phyloP scores from a whole-genome alignment of 1,140 invertebrate species.

The Zaprionus ghesquierei region DNA sequence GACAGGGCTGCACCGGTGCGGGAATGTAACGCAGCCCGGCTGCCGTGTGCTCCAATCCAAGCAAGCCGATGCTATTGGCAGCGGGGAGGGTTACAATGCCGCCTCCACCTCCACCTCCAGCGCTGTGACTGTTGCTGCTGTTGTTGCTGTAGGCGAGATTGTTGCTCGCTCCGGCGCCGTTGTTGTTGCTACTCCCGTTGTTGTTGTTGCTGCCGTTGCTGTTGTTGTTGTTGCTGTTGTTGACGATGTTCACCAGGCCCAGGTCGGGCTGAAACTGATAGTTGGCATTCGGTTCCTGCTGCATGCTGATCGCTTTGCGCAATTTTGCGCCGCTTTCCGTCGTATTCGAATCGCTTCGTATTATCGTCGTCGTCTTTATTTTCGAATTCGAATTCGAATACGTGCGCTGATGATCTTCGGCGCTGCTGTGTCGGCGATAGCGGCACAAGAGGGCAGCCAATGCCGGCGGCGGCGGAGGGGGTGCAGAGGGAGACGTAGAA shows the following conservation, averaged over 20 bases:
- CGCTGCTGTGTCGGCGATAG: conserved; percentile 68
- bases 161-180: not conserved
- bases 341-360: conserved; percentile 23
- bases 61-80: conserved; percentile 48
- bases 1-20: conserved; percentile 40
- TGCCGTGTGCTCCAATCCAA: conserved; percentile 67
- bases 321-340: conserved; percentile 33
- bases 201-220: conserved; percentile 29
- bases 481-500: not conserved
- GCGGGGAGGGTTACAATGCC: conserved; percentile 65
- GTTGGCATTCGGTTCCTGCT: conserved; percentile 82
- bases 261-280: conserved; percentile 82
- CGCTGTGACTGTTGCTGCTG: conserved; percentile 11
- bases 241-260: conserved; percentile 81
- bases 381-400: conserved; percentile 32
- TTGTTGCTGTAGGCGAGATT: conserved; percentile 1
- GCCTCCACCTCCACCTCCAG: conserved; percentile 8
- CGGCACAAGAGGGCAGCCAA: conserved; percentile 8
- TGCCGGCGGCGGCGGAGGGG: not conserved
- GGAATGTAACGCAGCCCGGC: conserved; percentile 55
- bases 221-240: conserved; percentile 52
- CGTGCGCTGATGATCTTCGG: conserved; percentile 62
- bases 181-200: conserved; percentile 16
- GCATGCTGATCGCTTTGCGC: conserved; percentile 76
- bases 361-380: conserved; percentile 23